Conservation (phyloP, 2,797 vertebrate species). For the Sebastes cheni region DNA sequence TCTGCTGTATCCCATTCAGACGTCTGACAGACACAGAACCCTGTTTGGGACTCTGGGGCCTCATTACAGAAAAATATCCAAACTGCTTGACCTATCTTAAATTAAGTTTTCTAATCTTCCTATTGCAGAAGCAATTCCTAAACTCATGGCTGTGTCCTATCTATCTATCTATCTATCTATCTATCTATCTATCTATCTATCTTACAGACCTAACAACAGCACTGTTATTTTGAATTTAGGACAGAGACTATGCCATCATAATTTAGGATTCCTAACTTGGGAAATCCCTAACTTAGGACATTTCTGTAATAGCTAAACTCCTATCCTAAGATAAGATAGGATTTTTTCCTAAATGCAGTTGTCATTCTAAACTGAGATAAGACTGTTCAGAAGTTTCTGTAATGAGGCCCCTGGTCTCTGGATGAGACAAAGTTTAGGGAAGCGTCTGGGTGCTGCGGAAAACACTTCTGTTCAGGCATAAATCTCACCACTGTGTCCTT, state of each 20-base stretch:
- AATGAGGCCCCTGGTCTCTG: not conserved
- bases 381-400: not conserved
- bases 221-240: not conserved
- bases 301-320: not conserved
- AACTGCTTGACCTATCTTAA: not conserved
- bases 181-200: not conserved
- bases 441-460: not conserved
- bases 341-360: not conserved
- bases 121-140: not conserved
- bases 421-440: not conserved
- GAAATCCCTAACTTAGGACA: not conserved
- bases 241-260: not conserved
- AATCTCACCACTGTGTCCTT: not conserved
- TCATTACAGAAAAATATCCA: not conserved
- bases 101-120: not conserved
- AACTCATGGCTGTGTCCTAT: not conserved
- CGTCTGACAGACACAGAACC: not conserved
- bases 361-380: not conserved
- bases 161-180: not conserved
- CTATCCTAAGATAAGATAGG: not conserved
- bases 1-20: not conserved
- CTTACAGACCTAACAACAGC: not conserved
- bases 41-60: not conserved
- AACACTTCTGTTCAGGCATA: not conserved
- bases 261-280: not conserved